A percentile compares a stretch with the other conserved stretches of the same genome.
These are phyloP conservation scores for Actenoides lindsayi DNA, from an alignment of 2,113 vertebrate genomes.

Conservation along the genomic window DNA sequence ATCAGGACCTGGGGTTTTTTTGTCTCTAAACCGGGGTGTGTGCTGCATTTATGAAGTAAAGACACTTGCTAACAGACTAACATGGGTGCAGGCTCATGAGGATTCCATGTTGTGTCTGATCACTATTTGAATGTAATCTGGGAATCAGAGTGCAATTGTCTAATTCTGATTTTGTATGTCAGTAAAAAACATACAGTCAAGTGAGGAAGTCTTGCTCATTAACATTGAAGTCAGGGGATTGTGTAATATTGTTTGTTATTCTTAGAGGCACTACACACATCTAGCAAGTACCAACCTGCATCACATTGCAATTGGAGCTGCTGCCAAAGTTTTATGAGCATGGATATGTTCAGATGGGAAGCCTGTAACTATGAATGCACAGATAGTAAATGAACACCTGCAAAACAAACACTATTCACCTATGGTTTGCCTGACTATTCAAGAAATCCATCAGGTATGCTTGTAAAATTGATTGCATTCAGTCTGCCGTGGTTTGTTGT, in stretches of 20 bases:
- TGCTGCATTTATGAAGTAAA: background rate
- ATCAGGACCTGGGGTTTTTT: background rate
- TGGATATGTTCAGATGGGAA: slow-evolving; percentile 10
- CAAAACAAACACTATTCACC: slow-evolving; percentile 35
- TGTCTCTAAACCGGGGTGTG: too few relatives aligned
- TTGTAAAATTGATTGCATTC: slow-evolving; percentile 27
- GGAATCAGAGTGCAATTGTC: background rate
- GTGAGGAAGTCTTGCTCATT: background rate
- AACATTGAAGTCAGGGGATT: background rate
- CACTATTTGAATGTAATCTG: background rate
- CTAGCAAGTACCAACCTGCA: background rate
- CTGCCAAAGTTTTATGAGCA: slow-evolving; percentile 44
- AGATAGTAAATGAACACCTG: slow-evolving; percentile 47
- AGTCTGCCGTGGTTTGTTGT: slow-evolving; percentile 38
- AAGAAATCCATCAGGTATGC: slow-evolving; percentile 14
- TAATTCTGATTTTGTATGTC: background rate
- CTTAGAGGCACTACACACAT: background rate
- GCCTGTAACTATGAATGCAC: slow-evolving; percentile 22
- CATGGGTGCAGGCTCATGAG: background rate
- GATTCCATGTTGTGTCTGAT: background rate
- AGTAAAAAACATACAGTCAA: background rate
- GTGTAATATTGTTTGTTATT: slow-evolving; percentile 24
- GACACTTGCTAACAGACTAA: background rate
- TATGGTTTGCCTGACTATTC: background rate
- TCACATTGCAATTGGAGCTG: background rate